phyloP scores from a whole-genome alignment of 2,888 invertebrate species.

The Theretra japonica region DNA sequence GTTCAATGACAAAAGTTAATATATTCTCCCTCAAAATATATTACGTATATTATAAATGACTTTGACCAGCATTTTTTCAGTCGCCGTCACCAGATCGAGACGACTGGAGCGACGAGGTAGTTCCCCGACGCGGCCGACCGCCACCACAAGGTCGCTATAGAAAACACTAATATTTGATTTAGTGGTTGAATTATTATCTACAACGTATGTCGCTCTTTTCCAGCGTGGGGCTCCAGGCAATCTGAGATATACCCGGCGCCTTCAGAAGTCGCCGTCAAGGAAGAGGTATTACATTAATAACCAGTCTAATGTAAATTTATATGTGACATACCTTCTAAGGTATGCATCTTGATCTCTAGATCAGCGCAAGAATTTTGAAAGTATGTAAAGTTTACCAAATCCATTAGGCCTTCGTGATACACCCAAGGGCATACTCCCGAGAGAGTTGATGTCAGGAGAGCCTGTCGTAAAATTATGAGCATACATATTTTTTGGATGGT shows the following conservation, averaged over 20 bases:
- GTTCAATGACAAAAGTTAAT: too few relatives aligned
- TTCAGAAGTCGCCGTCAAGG: conserved; percentile 57
- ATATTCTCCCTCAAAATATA: too few relatives aligned
- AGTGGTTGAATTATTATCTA: neutral
- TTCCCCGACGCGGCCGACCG: conserved; percentile 55
- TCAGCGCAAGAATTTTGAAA: too few relatives aligned
- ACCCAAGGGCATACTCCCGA: too few relatives aligned
- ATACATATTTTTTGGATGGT: too few relatives aligned
- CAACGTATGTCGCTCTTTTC: conserved; percentile 36
- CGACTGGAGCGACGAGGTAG: conserved; percentile 75
- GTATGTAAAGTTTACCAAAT: too few relatives aligned
- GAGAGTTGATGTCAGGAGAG: too few relatives aligned
- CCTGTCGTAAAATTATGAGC: too few relatives aligned
- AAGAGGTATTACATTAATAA: conserved; percentile 53
- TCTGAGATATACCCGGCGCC: conserved; percentile 66
- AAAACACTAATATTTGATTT: neutral
- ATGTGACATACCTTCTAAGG: too few relatives aligned
- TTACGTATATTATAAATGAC: conserved; percentile 25
- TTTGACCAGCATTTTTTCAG: conserved; percentile 46
- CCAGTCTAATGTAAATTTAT: too few relatives aligned
- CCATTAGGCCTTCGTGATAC: too few relatives aligned
- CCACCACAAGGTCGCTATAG: conserved; percentile 53
- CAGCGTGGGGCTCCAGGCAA: conserved; percentile 71
- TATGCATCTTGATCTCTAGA: too few relatives aligned
- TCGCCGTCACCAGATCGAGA: conserved; percentile 73